Evolutionary conservation across 2,888 invertebrate genomes (phyloP).

Genomic region (Hemithea aestivaria): DNA sequence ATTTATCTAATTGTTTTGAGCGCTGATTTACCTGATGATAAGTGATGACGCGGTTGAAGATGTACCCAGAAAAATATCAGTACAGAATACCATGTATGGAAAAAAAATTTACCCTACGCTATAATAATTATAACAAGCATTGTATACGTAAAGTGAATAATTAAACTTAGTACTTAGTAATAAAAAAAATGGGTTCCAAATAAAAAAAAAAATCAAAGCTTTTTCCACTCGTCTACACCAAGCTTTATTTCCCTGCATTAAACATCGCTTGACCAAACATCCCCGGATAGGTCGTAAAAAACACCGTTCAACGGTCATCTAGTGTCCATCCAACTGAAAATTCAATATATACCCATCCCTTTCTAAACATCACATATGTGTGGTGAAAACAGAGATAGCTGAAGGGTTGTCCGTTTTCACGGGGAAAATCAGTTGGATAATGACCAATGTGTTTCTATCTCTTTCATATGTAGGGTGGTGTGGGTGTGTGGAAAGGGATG

Average conservation of each 20-base stretch:
- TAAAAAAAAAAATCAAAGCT: too few relatives aligned
- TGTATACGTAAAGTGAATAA: too few relatives aligned
- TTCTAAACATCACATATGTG: slow-evolving; percentile 47
- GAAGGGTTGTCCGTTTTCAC: slow-evolving; percentile 71
- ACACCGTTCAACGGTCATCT: slow-evolving; percentile 52
- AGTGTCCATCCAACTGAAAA: slow-evolving; percentile 54
- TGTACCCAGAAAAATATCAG: too few relatives aligned
- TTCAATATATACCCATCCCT: slow-evolving; percentile 49
- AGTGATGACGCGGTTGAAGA: too few relatives aligned
- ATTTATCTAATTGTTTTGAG: too few relatives aligned
- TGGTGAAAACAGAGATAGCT: slow-evolving; percentile 66
- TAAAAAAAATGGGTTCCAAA: too few relatives aligned
- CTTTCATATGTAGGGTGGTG: slow-evolving; percentile 69
- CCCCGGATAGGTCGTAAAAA: slow-evolving; percentile 60
- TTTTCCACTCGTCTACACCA: too few relatives aligned
- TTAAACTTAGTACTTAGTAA: too few relatives aligned
- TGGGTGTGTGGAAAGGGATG: slow-evolving; percentile 67
- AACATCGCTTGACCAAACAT: slow-evolving; percentile 53
- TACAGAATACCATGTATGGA: too few relatives aligned
- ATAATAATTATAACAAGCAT: too few relatives aligned
- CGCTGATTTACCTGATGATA: too few relatives aligned
- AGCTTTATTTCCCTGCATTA: slow-evolving; percentile 27
- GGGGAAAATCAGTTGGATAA: slow-evolving; percentile 57
- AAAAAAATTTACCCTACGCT: too few relatives aligned
- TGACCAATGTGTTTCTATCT: slow-evolving; percentile 65